These are phyloP conservation scores for Oplegnathus fasciatus DNA, from an alignment of 2,113 vertebrate species.

Conservation along the genomic window DNA sequence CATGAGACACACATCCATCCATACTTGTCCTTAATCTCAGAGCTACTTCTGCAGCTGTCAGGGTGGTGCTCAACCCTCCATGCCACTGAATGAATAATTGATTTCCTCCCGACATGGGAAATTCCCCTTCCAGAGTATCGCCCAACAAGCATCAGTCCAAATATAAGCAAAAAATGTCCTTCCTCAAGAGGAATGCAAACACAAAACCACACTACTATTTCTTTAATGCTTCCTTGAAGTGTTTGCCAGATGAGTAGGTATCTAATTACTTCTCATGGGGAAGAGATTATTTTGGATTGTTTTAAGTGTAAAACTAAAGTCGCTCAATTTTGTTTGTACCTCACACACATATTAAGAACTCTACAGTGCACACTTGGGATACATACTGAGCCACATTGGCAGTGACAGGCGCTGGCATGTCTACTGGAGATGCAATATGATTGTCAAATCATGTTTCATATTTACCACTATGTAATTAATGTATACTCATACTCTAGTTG, in stretches of 20 bases:
- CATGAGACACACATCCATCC: slow-evolving; percentile 66
- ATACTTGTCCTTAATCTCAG: slow-evolving; percentile 70
- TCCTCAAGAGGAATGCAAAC: slow-evolving; percentile 42
- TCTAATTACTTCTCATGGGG: slow-evolving; percentile 46
- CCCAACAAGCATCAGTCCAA: slow-evolving; percentile 39
- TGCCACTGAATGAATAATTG: slow-evolving; percentile 79
- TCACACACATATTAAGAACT: background rate
- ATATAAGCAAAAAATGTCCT: slow-evolving; percentile 46
- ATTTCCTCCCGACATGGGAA: slow-evolving; percentile 67
- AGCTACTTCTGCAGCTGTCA: slow-evolving; percentile 69
- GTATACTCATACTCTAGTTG: background rate
- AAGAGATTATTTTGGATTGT: slow-evolving; percentile 29
- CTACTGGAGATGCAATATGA: background rate
- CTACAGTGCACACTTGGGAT: background rate
- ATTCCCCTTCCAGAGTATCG: slow-evolving; percentile 47
- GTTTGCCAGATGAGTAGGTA: slow-evolving; percentile 40
- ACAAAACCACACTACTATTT: slow-evolving; percentile 35
- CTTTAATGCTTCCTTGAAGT: slow-evolving; percentile 38
- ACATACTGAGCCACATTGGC: background rate
- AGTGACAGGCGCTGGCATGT: background rate
- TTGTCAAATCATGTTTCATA: background rate
- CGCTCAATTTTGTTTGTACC: background rate
- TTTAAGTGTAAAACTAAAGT: slow-evolving; percentile 10
- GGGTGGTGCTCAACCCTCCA: slow-evolving; percentile 64
- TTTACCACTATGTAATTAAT: background rate